A percentile compares a stretch with the other conserved stretches of the same genome.
phyloP scores from a whole-genome alignment of 2,797 vertebrate genomes.

The Onychomys torridus region DNA sequence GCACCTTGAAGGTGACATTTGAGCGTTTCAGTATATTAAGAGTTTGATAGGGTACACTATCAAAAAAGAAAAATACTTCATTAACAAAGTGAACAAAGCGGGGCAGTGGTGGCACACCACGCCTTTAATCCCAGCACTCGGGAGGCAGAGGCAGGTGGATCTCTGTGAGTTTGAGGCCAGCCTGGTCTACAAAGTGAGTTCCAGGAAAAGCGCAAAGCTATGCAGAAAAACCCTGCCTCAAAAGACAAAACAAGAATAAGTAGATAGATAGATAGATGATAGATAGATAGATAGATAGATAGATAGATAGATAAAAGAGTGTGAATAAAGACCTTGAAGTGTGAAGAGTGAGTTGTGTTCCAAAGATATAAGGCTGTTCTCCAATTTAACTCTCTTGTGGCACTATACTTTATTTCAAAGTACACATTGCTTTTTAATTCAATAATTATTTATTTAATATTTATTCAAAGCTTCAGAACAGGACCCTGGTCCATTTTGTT shows the following conservation, averaged over 20 bases:
- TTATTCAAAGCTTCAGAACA: not conserved
- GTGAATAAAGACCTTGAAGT: conserved; percentile 19
- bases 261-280: not conserved
- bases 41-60: conserved; percentile 12
- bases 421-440: not conserved
- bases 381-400: not conserved
- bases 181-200: not conserved
- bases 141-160: not conserved
- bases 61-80: conserved; percentile 27
- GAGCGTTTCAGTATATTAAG: conserved; percentile 28
- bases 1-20: conserved; percentile 43
- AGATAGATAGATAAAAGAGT: not conserved
- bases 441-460: conserved; percentile 13
- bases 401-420: conserved; percentile 12
- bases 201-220: not conserved
- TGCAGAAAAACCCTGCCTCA: not conserved
- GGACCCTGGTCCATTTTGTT: not conserved
- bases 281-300: no score
- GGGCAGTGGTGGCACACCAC: no score
- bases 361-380: conserved; percentile 29
- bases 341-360: not conserved
- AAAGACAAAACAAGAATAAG: not conserved
- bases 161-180: not conserved
- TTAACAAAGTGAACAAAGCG: conserved; percentile 9
- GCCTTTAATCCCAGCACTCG: not conserved